A percentile compares a stretch with the other conserved stretches of the same genome.
Conservation (phyloP, 1,140 invertebrate genomes). For the Zophobas morio region DNA sequence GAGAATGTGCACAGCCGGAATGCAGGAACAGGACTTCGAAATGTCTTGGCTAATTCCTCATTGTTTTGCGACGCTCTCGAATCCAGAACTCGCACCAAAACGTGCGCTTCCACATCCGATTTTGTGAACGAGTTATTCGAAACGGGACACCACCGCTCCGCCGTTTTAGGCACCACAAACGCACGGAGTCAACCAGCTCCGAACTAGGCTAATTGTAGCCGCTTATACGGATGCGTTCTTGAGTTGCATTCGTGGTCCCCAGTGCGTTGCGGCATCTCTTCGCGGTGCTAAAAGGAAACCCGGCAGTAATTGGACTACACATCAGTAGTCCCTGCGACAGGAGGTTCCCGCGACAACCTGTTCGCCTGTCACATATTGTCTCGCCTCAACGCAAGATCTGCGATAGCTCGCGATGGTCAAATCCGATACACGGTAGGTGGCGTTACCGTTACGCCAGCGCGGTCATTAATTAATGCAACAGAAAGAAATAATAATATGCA, state of each 20-base stretch:
- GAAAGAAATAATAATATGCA: constrained; percentile 41
- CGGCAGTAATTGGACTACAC: too few species aligned
- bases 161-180: too few species aligned
- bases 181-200: too few species aligned
- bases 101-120: too few species aligned
- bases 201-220: too few species aligned
- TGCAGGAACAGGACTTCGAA: constrained; percentile 3
- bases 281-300: too few species aligned
- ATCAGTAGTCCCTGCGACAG: not conserved
- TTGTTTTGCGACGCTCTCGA: not conserved
- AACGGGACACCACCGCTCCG: too few species aligned
- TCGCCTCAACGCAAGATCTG: constrained; percentile 18
- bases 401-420: constrained; percentile 27
- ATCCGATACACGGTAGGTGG: constrained; percentile 35
- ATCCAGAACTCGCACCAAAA: too few species aligned
- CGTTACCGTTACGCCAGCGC: constrained; percentile 30
- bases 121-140: too few species aligned
- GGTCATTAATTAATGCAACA: constrained; percentile 33
- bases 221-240: too few species aligned
- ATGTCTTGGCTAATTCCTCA: constrained; percentile 4
- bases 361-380: constrained; percentile 33
- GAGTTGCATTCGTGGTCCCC: too few species aligned
- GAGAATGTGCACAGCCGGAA: constrained; percentile 27
- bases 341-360: constrained; percentile 12
- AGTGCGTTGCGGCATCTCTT: too few species aligned